These are phyloP conservation scores for Hanleya hanleyi DNA, from an alignment of 2,888 invertebrate genomes.

Conservation along the genomic window DNA sequence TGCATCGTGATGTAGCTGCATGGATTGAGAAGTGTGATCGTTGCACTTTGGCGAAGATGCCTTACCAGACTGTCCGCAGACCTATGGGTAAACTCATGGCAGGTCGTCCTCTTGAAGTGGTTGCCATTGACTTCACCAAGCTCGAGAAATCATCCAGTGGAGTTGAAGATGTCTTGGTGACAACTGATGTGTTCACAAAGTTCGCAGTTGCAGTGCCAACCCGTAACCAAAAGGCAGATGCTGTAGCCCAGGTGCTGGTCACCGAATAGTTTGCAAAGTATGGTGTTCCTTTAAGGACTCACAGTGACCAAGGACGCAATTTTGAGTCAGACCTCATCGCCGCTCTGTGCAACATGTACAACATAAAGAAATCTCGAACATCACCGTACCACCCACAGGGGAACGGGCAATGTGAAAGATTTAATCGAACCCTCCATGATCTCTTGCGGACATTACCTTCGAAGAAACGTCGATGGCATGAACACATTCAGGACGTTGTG, in stretches of 20 bases:
- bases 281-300: slow-evolving; percentile 16
- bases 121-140: not conserved
- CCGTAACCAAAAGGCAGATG: slow-evolving; percentile 16
- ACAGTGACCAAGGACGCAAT: slow-evolving; percentile 23
- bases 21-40: not conserved
- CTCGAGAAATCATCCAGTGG: not conserved
- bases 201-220: slow-evolving; percentile 23
- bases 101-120: not conserved
- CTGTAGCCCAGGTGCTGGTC: slow-evolving; percentile 17
- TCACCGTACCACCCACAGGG: slow-evolving; percentile 25
- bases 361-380: slow-evolving; percentile 20
- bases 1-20: not conserved
- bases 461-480: slow-evolving; percentile 22
- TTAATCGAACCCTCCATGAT: slow-evolving; percentile 25
- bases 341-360: slow-evolving; percentile 28
- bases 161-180: slow-evolving; percentile 22
- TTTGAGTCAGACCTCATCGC: slow-evolving; percentile 20
- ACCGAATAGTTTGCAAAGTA: slow-evolving; percentile 29
- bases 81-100: slow-evolving; percentile 4
- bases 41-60: not conserved
- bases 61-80: not conserved
- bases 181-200: slow-evolving; percentile 12
- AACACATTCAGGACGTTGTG: slow-evolving; percentile 11
- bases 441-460: slow-evolving; percentile 14
- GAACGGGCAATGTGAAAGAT: slow-evolving; percentile 22